Base-by-base conservation (phyloP, 2,888 invertebrate species). In the Athrips mouffetella region DNA sequence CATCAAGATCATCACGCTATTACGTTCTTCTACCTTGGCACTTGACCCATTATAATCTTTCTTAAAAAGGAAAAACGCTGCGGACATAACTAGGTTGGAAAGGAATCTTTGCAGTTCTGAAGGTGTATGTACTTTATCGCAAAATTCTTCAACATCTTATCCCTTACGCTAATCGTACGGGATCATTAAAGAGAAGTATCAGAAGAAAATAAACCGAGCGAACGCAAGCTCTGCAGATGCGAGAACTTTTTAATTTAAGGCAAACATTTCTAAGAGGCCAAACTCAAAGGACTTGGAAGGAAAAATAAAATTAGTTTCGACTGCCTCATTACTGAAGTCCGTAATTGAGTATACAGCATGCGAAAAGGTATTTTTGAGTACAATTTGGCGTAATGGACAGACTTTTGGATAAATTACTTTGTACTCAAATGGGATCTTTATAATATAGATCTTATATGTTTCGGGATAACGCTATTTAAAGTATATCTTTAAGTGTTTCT, bases 201-300 rank as follows among this genome's bases (percentile, higher is more conserved):
- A 59, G 67, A 63, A 70, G 69, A 62, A 66, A 76, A 73, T 69
- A 68, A 75, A 70, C 63, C 61, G 63, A 58, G 61, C 62, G 60
- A 58, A 58, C 54, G 52, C 50, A 59, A 67, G 51, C 64, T 67
- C 71, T 75, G 57, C 65, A 71, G 70, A 69, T 66, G 62, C 58
- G 62, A 66, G 73, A 82, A 80, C 73, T 82, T 83, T 83, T 82
- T 78, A 80, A 79, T 80, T 80, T 70, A 76, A 80, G 65, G 71
- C 73, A 76, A 81, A 79, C 74, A 76, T 78, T n/a, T 70, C 65
- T 66, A 58, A 72, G 73, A 73, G 72, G 71, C 62, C 63, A 52
- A 58, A 62, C 67, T 76, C 75, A 77, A 80, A 80, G 72, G 70
- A 73, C 65, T 64, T 57, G 55, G 64, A 15, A 44, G 66, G 70